A percentile compares a stretch with the other conserved stretches of the same genome.
Evolutionary conservation across 2,797 vertebrate genomes (phyloP).

Genomic region (Thunnus albacares): DNA sequence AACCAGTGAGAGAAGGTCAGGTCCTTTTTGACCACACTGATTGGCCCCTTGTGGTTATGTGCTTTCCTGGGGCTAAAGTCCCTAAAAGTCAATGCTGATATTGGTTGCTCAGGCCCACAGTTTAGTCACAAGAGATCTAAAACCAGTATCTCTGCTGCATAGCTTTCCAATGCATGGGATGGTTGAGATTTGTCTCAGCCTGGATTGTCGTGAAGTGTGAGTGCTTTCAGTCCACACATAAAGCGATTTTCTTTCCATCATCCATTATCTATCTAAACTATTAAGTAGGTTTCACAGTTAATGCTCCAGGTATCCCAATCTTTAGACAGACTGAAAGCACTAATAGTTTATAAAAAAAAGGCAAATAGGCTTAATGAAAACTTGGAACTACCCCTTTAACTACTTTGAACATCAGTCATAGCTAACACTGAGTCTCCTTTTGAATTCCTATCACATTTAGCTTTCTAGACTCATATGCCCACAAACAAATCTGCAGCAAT

Average conservation of each 20-base stretch:
- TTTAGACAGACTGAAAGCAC: slow-evolving; percentile 45
- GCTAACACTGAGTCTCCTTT: slow-evolving; percentile 50
- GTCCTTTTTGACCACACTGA: slow-evolving; percentile 53
- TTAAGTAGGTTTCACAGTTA: not conserved
- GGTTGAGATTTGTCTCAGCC: slow-evolving; percentile 24
- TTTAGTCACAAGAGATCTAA: slow-evolving; percentile 55
- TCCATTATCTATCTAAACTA: slow-evolving; percentile 1
- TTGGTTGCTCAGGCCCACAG: slow-evolving; percentile 49
- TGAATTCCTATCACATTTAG: slow-evolving; percentile 28
- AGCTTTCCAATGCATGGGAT: slow-evolving; percentile 51
- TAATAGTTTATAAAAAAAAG: slow-evolving; percentile 17
- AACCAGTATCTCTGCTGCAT: slow-evolving; percentile 34
- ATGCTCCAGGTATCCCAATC: slow-evolving; percentile 26
- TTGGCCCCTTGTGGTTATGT: slow-evolving; percentile 56
- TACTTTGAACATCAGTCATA: slow-evolving; percentile 30
- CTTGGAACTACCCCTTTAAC: slow-evolving; percentile 62
- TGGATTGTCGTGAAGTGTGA: slow-evolving; percentile 9
- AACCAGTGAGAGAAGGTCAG: slow-evolving; percentile 38
- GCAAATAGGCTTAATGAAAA: slow-evolving; percentile 23
- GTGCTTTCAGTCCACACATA: slow-evolving; percentile 43
- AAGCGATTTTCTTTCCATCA: not conserved
- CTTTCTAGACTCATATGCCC: slow-evolving; percentile 17
- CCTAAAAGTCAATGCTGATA: slow-evolving; percentile 40
- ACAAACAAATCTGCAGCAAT: slow-evolving; percentile 24
- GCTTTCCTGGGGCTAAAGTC: slow-evolving; percentile 52